A percentile compares a stretch with the other conserved stretches of the same genome.
phyloP scores from a whole-genome alignment of 2,888 invertebrate species.

The Ellobium chinense region DNA sequence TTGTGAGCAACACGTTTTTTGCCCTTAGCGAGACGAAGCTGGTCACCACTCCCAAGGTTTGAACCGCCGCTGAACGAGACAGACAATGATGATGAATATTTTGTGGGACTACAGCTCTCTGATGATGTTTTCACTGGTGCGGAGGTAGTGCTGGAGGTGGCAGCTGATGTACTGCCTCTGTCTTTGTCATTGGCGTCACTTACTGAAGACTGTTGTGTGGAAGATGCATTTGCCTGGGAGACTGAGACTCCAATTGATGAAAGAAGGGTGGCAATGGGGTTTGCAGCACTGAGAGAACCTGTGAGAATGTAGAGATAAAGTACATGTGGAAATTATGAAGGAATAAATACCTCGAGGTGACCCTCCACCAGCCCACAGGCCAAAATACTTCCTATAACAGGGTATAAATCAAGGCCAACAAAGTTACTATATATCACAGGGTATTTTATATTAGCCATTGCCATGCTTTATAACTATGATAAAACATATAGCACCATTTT shows the following conservation, averaged over 20 bases:
- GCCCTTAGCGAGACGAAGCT: not conserved
- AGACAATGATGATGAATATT: not conserved
- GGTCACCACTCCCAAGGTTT: not conserved
- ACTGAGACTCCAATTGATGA: too few species aligned
- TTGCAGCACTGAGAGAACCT: slow-evolving; percentile 40
- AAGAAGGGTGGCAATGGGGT: too few species aligned
- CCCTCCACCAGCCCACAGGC: too few species aligned
- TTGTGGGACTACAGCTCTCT: not conserved
- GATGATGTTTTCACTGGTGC: not conserved
- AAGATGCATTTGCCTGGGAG: not conserved
- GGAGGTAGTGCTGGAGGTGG: not conserved
- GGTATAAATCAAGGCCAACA: too few species aligned
- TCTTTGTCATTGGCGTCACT: not conserved
- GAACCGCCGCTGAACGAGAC: not conserved
- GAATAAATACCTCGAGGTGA: too few species aligned
- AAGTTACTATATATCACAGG: too few species aligned
- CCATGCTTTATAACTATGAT: too few species aligned
- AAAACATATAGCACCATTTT: too few species aligned
- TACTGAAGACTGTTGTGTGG: not conserved
- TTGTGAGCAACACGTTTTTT: not conserved
- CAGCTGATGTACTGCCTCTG: not conserved
- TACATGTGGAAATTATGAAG: not conserved
- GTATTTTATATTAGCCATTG: too few species aligned
- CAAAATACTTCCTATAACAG: too few species aligned
- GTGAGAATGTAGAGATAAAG: not conserved